Base-by-base conservation (phyloP, 2,113 vertebrate species). In the Pagrus major region DNA sequence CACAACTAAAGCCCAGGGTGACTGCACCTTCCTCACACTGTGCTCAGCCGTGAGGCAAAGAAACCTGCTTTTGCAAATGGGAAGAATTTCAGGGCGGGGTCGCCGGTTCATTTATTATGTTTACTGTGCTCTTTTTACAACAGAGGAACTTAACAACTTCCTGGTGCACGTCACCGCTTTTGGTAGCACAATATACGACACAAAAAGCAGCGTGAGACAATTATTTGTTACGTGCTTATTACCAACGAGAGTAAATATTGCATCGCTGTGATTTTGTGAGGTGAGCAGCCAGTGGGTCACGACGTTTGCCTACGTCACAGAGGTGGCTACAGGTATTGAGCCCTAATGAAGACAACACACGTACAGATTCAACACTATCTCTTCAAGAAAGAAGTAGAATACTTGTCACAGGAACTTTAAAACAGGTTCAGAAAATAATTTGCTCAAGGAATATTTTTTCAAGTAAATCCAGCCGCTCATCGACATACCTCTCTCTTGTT, bases 401-500 rank as follows among this genome's bases (percentile, higher is more conserved):
- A 68, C 55, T 10, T 25, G 42, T 23, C 9, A 39, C 41, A 5
- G 7, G 7, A 44, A 27, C 5, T 1, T 3, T 37, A 14, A 60
- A 37, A 11, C 47, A 54, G 35, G 4, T n/a, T 27, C 39, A 21
- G 29, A 1, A 42, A 27, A 41, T 35, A 16, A 44, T 11, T 21
- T 20, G 15, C 2, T 5, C 25, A 14, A 46, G 33, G 20, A 9
- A 46, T 20, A 6, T 39, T 12, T 71, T 3, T 15, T 51, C 39
- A 10, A 27, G 31, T 9, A 20, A 65, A 47, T 8, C 6, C 33
- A 31, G 35, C 5, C 33, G 47, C 10, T 46, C 55, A 18, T 41
- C 33, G 7, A 66, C 80, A 6, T 87, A 95, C 94, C 93, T 92
- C 79, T 54, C 10, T 58, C 6, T 12, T 67, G 54, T 7, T 73